phyloP scores from a whole-genome alignment of 2,113 vertebrate genomes.

The Apaloderma vittatum region DNA sequence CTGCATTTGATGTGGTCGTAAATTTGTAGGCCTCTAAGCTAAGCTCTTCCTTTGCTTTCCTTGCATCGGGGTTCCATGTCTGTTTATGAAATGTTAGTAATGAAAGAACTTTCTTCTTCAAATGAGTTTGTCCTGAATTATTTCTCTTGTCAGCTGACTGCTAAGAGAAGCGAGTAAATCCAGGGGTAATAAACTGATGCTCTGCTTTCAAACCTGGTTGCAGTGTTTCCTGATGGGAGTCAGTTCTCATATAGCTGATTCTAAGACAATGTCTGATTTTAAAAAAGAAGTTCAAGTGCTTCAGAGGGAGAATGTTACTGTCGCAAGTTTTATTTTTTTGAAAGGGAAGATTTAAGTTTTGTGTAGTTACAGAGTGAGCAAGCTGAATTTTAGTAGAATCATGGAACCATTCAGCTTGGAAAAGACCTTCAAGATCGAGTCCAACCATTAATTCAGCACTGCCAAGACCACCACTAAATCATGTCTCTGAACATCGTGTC shows the following conservation, averaged over 20 bases:
- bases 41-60: not conserved
- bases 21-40: not conserved
- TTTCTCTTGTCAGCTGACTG: not conserved
- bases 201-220: not conserved
- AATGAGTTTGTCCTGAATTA: not conserved
- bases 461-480: no score
- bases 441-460: no score
- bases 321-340: fast-evolving
- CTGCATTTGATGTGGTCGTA: not conserved
- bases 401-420: no score
- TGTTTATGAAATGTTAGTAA: not conserved
- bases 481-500: no score
- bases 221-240: not conserved
- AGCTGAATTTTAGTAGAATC: not conserved
- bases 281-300: not conserved
- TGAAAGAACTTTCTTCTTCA: not conserved
- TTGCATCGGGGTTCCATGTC: not conserved
- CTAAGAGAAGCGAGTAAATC: not conserved
- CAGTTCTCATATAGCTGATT: not conserved
- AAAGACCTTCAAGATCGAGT: no score
- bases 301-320: not conserved
- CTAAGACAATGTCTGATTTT: not conserved
- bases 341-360: not conserved
- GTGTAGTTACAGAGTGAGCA: not conserved
- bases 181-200: not conserved